Percentiles rank a stretch among this genome's conserved stretches.
These are phyloP conservation scores for Ophthalmolycus amberensis DNA, from an alignment of 2,113 vertebrate species.

Conservation along the genomic window DNA sequence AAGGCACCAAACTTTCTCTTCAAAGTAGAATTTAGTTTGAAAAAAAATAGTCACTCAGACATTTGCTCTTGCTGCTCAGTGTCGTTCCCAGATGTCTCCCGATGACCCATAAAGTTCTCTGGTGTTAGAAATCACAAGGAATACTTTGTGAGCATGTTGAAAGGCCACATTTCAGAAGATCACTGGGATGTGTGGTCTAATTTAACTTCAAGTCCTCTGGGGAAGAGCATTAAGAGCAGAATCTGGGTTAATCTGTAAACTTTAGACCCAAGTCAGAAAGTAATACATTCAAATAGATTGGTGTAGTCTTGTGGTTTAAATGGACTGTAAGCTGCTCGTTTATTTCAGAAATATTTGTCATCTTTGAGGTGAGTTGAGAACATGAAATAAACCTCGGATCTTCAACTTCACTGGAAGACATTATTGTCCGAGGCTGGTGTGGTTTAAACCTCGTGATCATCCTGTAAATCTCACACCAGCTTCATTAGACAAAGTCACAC, in stretches of 20 bases:
- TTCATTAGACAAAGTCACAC: neutral
- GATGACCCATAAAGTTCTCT: slow-evolving; percentile 16
- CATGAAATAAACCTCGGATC: neutral
- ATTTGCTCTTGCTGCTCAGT: neutral
- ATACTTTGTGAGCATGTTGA: slow-evolving; percentile 7
- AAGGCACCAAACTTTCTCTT: neutral
- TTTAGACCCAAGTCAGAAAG: neutral
- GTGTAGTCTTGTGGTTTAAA: neutral
- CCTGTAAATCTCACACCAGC: neutral
- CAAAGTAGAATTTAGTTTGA: neutral
- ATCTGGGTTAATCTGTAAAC: slow-evolving; percentile 16
- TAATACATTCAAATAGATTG: neutral
- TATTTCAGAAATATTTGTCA: neutral
- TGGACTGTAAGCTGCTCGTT: neutral
- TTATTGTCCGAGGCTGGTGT: neutral
- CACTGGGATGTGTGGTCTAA: slow-evolving; percentile 30
- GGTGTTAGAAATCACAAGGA: slow-evolving; percentile 13
- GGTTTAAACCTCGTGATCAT: neutral
- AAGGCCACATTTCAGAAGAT: slow-evolving; percentile 10
- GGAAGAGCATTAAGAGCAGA: slow-evolving; percentile 10
- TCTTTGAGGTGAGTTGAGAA: neutral
- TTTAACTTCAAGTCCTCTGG: slow-evolving; percentile 24
- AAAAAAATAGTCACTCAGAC: neutral
- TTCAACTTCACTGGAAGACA: neutral
- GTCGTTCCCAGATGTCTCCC: slow-evolving; percentile 10